These are phyloP conservation scores for Ceratina australensis DNA, from an alignment of 1,140 invertebrate species.

Conservation along the genomic window DNA sequence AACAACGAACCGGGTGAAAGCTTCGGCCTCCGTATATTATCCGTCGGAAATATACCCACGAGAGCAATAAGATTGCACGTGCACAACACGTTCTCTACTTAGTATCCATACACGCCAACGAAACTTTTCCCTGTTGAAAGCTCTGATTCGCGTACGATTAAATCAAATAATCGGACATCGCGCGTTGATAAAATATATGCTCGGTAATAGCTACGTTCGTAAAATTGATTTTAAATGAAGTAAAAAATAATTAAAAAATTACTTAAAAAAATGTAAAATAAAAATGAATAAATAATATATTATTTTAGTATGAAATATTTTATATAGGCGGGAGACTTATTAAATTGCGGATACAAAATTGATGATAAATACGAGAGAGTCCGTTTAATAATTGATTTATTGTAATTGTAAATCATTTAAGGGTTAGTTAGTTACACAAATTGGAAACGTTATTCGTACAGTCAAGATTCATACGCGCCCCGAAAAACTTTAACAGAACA, in stretches of 20 bases:
- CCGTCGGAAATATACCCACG: background rate
- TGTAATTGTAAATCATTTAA: conserved; percentile 59
- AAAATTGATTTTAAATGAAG: no score
- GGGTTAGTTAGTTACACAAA: conserved; percentile 58
- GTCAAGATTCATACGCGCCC: conserved; percentile 37
- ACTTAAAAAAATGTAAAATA: no score
- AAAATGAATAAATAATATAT: no score
- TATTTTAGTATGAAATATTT: no score
- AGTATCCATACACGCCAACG: background rate
- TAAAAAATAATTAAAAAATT: no score
- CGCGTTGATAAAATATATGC: no score
- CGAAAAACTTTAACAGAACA: conserved; percentile 45
- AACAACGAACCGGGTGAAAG: conserved; percentile 30
- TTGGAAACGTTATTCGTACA: conserved; percentile 56
- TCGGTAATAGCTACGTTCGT: no score
- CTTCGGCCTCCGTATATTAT: conserved; percentile 14
- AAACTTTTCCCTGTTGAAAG: background rate
- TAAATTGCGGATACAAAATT: no score
- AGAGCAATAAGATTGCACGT: background rate
- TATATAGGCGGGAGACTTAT: no score
- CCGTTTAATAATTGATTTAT: conserved; percentile 57
- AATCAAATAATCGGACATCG: no score
- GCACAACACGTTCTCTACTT: conserved; percentile 10
- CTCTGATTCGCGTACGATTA: conserved; percentile 27
- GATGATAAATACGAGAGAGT: background rate